Evolutionary conservation across 2,113 vertebrate genomes (phyloP).

Genomic region (Erpornis zantholeuca): DNA sequence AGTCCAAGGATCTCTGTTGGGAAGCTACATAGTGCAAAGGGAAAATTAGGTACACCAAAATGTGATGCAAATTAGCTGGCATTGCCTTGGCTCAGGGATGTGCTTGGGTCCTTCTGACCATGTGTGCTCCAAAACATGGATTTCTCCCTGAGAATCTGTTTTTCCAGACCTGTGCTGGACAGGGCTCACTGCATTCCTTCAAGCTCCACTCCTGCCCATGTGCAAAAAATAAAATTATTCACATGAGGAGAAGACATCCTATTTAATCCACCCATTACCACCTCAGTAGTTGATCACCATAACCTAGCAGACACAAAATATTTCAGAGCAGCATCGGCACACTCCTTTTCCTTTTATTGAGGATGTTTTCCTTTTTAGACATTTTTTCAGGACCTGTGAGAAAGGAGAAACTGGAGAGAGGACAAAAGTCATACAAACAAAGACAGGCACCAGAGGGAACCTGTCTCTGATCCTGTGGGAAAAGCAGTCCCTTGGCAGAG

Average conservation of each 20-base stretch:
- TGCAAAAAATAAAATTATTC: not conserved
- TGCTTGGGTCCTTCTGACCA: not conserved
- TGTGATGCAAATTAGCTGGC: not conserved
- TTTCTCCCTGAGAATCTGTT: not conserved
- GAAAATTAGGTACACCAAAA: not conserved
- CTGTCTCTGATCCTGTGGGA: not conserved
- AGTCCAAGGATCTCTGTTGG: not conserved
- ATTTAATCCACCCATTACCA: not conserved
- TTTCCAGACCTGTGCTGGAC: not conserved
- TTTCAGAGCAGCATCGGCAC: not conserved
- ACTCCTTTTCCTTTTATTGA: not conserved
- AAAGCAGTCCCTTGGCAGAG: not conserved
- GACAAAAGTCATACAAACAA: not conserved
- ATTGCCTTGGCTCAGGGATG: not conserved
- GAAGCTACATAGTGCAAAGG: not conserved
- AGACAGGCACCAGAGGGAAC: not conserved
- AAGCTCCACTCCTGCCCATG: not conserved
- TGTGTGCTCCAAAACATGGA: rapidly evolving
- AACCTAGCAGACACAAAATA: not conserved
- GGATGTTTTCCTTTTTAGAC: not conserved
- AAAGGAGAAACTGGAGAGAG: not conserved
- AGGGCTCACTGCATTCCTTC: not conserved
- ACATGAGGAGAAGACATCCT: not conserved
- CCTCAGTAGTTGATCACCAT: not conserved
- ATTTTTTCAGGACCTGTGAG: not conserved